These are phyloP conservation scores for Peromyscus nudipes DNA, from an alignment of 2,797 vertebrate species.

Conservation along the genomic window DNA sequence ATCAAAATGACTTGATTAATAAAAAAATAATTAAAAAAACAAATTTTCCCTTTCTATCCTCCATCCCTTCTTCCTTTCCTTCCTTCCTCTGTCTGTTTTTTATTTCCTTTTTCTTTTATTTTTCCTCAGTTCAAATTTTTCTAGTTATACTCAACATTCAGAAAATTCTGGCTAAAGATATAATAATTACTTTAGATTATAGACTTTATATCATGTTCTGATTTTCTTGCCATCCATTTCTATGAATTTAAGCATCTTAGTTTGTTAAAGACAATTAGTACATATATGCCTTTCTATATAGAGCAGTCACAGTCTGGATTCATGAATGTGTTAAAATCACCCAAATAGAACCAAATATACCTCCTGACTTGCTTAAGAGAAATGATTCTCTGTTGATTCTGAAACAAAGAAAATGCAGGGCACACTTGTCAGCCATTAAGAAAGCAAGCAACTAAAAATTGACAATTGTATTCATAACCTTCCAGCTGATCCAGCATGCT, in stretches of 20 bases:
- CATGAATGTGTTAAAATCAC: neutral
- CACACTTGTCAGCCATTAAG: neutral
- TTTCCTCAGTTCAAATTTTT: neutral
- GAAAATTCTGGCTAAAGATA: neutral
- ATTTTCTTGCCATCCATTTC: neutral
- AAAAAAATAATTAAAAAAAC: no score
- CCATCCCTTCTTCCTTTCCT: neutral
- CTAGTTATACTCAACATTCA: neutral
- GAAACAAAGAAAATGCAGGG: neutral
- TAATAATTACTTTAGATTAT: rapidly evolving
- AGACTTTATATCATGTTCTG: neutral
- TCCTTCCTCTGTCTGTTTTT: neutral
- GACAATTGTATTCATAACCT: neutral
- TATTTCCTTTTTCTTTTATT: neutral
- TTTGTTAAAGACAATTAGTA: neutral
- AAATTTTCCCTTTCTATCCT: no score
- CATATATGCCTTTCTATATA: neutral
- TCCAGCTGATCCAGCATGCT: neutral
- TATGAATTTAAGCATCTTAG: neutral
- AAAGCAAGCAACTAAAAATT: neutral
- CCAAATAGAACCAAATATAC: neutral
- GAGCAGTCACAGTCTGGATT: rapidly evolving
- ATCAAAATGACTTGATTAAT: neutral
- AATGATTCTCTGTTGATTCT: neutral
- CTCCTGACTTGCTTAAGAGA: neutral